Evolutionary conservation across 1,140 invertebrate species (phyloP), one percentile per base, ranked within the genome.

Genomic region (Aphaenogaster rudis): DNA sequence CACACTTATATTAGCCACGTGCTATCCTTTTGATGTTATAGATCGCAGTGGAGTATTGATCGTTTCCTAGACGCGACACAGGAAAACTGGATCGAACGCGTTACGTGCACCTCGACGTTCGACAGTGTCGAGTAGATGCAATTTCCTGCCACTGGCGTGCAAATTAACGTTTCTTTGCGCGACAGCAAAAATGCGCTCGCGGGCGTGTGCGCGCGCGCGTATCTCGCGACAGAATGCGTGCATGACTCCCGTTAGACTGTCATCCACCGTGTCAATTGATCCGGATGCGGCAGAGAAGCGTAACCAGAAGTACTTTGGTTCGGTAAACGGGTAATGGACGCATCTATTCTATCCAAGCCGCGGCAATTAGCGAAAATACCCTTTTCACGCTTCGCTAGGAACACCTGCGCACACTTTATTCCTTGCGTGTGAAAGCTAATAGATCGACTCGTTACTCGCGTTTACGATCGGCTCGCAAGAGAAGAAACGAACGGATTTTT

Each of bases 301-400:
- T 82, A 82, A 74, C 52, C 42, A 13, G 17, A 63, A 28, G 8
- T 59, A 74, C 42, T 15, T 63, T 39, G 54, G 69, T 13, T 13
- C 28, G 57, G 59, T 84, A 84, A 84, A 59, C 13, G 17, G 54
- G 39, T 76, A 84, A 84, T 61, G 80, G 80, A 84, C 21, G 39
- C 80, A 50, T 3, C 39, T 84, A 84, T 84, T 84, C 63, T 84
- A 84, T 63, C 69, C 54, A 61, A 17, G 54, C 80, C 7, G 28
- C 57, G 54, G 80, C 80, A 84, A 84, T 84, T 84, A 84, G 57
- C 45, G 45, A 61, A 63, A 84, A 84, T 72, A 82, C 80, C 54
- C 67, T 61, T 84, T 76, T 76, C 69, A 59, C 54, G 80, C 80
- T 82, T 42, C 28, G 42, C 80, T 61, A 36, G 54, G 9, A 84